Evolutionary conservation across 1,140 invertebrate genomes (phyloP), one percentile per base, ranked within the genome.

Genomic region (Drosophila asahinai): DNA sequence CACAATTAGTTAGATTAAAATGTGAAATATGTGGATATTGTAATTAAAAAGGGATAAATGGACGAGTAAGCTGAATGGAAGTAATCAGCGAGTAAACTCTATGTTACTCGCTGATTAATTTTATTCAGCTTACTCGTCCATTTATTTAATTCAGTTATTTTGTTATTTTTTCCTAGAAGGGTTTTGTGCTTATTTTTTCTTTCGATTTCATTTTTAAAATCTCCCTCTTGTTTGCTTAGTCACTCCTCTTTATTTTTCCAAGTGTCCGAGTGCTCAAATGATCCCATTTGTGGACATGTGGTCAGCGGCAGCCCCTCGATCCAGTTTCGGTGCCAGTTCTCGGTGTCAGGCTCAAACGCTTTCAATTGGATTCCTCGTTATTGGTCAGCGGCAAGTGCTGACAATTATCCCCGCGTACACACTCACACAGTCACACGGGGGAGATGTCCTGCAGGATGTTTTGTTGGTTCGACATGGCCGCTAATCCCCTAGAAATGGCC

Each of bases 401-500:
- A 83, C 80, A 79, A 81, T 78, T 77, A 62, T 57, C 59, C 49
- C 19, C 33, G 15, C 52, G 52, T 45, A 36, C 62, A 51, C 52
- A 49, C 59, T 57, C 48, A 19, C 25, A 15, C 27, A 12, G n/a
- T 22, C 22, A 7, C 8, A 8, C 11, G 43, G n/a, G 7, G 59
- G 3, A 17, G 7, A 57, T 57, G 54, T 57, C 54, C 54, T 40
- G 54, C 54, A 7, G 66, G 38, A 60, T 40, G 49, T 68, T 55
- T 45, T 43, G 67, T 57, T 61, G 67, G 51, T 15, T 38, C 54
- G 45, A 57, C 74, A 70, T 77, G 74, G 30, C 25, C 70, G 74
- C 73, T 87, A 89, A 89, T 89, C 81, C 81, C 62, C 55, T 52
- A 57, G 71, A 80, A 83, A 87, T 75, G 61, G 68, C 59, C 68